These are phyloP conservation scores for Acipenser transmontanus DNA, from an alignment of 2,797 vertebrate species.

Conservation along the genomic window DNA sequence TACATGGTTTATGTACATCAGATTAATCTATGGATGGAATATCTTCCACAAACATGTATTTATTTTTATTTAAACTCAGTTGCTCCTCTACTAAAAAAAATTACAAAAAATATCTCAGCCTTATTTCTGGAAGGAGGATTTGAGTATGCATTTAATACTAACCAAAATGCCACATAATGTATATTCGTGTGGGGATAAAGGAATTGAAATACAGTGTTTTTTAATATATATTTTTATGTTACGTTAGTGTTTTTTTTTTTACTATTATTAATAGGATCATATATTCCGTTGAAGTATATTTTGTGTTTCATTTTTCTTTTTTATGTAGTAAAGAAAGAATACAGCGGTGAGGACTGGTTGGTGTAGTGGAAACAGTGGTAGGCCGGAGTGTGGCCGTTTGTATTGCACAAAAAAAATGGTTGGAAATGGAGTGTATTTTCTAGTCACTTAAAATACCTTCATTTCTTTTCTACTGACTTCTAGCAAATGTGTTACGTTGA, in stretches of 20 bases:
- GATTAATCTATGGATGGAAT: too few relatives aligned
- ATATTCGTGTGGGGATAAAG: too few relatives aligned
- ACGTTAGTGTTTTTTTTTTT: conserved; percentile 26
- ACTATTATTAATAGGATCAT: conserved; percentile 31
- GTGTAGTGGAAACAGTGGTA: conserved; percentile 27
- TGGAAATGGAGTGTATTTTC: conserved; percentile 52
- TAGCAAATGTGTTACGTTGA: too few relatives aligned
- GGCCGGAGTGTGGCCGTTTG: conserved; percentile 49
- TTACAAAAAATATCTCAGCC: too few relatives aligned
- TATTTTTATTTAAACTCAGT: conserved; percentile 21
- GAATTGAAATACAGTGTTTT: conserved; percentile 17
- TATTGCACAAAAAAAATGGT: conserved; percentile 60
- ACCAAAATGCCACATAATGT: too few relatives aligned
- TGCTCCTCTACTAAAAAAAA: conserved; percentile 15
- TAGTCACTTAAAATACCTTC: neutral
- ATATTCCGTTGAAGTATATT: conserved; percentile 50
- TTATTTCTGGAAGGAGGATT: too few relatives aligned
- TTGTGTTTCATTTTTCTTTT: conserved; percentile 27
- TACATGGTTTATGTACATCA: too few relatives aligned
- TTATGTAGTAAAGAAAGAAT: conserved; percentile 6
- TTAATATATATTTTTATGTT: conserved; percentile 39
- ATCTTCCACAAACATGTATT: conserved; percentile 11
- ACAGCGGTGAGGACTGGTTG: conserved; percentile 17
- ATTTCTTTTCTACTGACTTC: too few relatives aligned
- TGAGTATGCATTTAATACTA: too few relatives aligned